Conservation (phyloP, 2,113 vertebrate species). For the Campylomormyrus numenius region DNA sequence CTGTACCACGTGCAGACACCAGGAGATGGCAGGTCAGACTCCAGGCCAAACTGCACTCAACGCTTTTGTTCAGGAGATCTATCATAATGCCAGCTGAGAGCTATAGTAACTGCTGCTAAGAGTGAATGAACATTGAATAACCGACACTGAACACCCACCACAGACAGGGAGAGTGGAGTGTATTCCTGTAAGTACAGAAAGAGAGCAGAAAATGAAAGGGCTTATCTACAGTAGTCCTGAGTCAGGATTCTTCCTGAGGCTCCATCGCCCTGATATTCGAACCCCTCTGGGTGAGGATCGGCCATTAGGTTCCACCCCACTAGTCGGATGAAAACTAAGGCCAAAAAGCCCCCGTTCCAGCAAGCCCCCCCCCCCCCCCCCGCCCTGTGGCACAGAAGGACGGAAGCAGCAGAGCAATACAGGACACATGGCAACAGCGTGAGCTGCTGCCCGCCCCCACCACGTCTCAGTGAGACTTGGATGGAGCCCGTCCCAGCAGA, state of each 20-base stretch:
- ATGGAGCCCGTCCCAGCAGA: not conserved
- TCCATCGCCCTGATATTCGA: not conserved
- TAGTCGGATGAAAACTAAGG: not conserved
- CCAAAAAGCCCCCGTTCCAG: not conserved
- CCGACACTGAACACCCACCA: not conserved
- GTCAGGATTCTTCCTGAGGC: not conserved
- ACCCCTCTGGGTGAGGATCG: not conserved
- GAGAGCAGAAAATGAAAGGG: not conserved
- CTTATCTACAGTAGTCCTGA: not conserved
- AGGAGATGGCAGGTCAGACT: not conserved
- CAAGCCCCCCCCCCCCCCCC: not conserved
- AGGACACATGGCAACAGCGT: not conserved
- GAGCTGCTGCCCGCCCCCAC: not conserved
- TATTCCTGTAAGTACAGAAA: not conserved
- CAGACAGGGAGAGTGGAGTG: not conserved
- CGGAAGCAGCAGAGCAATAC: not conserved
- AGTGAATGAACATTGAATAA: not conserved
- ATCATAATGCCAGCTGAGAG: not conserved
- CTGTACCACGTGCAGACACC: not conserved
- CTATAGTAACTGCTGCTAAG: not conserved
- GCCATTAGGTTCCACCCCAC: not conserved
- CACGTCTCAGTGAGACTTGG: not conserved
- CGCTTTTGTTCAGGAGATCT: not conserved
- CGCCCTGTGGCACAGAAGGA: not conserved
- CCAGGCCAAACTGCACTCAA: not conserved